Base-by-base conservation (phyloP, 2,113 vertebrate species). In the Ctenomys sociabilis region DNA sequence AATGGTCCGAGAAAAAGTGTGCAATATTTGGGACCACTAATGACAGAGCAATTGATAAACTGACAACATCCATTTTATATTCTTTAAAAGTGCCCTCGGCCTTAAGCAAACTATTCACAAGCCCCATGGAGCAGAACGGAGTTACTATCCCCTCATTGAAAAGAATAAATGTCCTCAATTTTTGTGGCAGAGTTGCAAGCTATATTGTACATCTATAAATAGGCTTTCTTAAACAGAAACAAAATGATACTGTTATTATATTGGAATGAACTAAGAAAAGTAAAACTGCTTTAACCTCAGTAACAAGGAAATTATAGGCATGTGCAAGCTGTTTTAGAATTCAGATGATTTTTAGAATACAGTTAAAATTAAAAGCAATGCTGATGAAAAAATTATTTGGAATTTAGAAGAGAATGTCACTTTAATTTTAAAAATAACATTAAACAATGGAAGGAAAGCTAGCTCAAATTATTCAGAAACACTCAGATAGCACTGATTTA, bases 101-200 rank as follows among this genome's bases (percentile, higher is more conserved):
- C 88, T 72, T 90, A 64, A 90, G 63, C 95, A 96, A 97, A 98
- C 94, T 96, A 96, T 63, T 94, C 95, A 81, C 63, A 95, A 90
- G 90, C 37, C 85, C 96, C 96, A 68, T 91, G 28, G 92, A 97
- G 83, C 88, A 98, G 90, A 98, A 97, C 94, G 97, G 91, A 97
- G 96, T 97, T 98, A 19, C 73, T 77, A 93, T 97, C 96, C 97
- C 88, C 96, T 97, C 95, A 96, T 95, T 97, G 85, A 95, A 98
- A 98, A 97, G 72, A 83, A 97, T 87, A 98, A 97, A 97, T 97
- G 84, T 40, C 57, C 28, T 95, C 90, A 85, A 90, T 90, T 96
- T 94, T 97, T 97, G 96, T 93, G 70, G 90, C 94, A 85, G 32
- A 96, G 89, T 91, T 89, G n/a, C 77, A 97, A 97, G 90, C 84